A percentile compares a stretch with the other conserved stretches of the same genome.
Evolutionary conservation across 2,113 vertebrate genomes (phyloP).

Genomic region (Phoenicopterus ruber): DNA sequence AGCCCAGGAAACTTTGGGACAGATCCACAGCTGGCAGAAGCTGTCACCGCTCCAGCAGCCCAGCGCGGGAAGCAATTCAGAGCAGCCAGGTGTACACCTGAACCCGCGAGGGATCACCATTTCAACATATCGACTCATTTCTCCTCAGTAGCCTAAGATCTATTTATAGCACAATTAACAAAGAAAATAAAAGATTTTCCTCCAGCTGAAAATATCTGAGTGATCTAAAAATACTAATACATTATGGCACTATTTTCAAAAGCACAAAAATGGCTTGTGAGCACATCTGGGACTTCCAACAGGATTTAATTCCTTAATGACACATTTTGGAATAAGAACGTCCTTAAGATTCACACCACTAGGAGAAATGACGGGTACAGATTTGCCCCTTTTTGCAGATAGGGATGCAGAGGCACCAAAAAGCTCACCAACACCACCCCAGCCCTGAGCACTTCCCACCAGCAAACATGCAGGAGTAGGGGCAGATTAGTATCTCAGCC

Average conservation of each 20-base stretch:
- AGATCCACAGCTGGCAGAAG: constrained; percentile 21
- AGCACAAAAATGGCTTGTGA: neutral
- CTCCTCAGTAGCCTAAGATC: constrained; percentile 4
- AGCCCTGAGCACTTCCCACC: neutral
- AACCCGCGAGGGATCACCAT: constrained; percentile 10
- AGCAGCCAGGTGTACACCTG: constrained; percentile 37
- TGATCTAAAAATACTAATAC: constrained; percentile 36
- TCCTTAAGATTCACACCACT: neutral
- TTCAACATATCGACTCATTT: constrained; percentile 1
- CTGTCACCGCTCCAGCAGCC: constrained; percentile 15
- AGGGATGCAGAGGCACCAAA: neutral
- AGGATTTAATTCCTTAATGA: neutral
- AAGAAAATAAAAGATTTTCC: constrained; percentile 20
- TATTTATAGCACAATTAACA: constrained; percentile 39
- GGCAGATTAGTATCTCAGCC: neutral
- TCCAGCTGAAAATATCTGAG: constrained; percentile 2
- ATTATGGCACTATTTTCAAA: constrained; percentile 6
- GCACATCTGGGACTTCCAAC: neutral
- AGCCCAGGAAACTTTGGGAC: constrained; percentile 25
- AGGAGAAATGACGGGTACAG: neutral
- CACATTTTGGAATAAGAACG: neutral
- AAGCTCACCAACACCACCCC: neutral
- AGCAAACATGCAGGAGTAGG: neutral
- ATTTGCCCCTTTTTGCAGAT: neutral
- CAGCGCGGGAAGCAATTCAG: constrained; percentile 22